Evolutionary conservation across 2,888 invertebrate genomes (phyloP).

Genomic region (Mythimna impura): DNA sequence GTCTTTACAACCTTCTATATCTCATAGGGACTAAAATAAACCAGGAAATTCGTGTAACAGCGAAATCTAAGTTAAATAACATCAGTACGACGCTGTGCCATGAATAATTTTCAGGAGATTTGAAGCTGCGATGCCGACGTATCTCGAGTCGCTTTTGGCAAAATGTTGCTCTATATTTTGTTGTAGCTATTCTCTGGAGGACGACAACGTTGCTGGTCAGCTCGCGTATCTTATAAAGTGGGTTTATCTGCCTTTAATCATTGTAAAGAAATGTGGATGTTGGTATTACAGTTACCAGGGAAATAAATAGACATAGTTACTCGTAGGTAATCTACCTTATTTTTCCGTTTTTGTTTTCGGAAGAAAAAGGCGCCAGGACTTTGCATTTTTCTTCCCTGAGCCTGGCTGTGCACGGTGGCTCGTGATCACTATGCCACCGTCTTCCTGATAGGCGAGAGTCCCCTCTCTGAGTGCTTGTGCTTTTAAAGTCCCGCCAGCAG

Average conservation of each 20-base stretch:
- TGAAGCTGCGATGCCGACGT: slow-evolving; percentile 57
- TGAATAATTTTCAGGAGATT: slow-evolving; percentile 63
- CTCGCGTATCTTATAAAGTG: slow-evolving; percentile 35
- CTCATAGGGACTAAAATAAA: slow-evolving; percentile 52
- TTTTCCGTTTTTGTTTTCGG: too few relatives aligned
- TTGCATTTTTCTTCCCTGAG: too few relatives aligned
- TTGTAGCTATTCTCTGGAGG: slow-evolving; percentile 55
- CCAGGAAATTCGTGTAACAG: slow-evolving; percentile 51
- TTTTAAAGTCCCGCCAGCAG: too few relatives aligned
- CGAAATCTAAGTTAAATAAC: slow-evolving; percentile 63
- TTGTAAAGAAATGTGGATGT: slow-evolving; percentile 2
- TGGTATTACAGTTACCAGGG: not conserved
- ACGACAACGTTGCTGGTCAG: slow-evolving; percentile 48
- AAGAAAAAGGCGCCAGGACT: too few relatives aligned
- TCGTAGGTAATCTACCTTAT: not conserved
- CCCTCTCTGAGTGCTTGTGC: too few relatives aligned
- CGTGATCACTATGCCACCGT: too few relatives aligned
- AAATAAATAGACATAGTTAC: not conserved
- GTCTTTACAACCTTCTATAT: slow-evolving; percentile 43
- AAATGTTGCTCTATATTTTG: slow-evolving; percentile 56
- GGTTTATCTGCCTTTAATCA: slow-evolving; percentile 44
- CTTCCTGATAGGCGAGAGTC: too few relatives aligned
- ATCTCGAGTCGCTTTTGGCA: slow-evolving; percentile 60
- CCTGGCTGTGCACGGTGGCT: too few relatives aligned
- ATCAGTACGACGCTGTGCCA: slow-evolving; percentile 55